A percentile compares a stretch with the other conserved stretches of the same genome.
Conservation (phyloP, 2,797 vertebrate genomes). For the Rhinatrema bivittatum region DNA sequence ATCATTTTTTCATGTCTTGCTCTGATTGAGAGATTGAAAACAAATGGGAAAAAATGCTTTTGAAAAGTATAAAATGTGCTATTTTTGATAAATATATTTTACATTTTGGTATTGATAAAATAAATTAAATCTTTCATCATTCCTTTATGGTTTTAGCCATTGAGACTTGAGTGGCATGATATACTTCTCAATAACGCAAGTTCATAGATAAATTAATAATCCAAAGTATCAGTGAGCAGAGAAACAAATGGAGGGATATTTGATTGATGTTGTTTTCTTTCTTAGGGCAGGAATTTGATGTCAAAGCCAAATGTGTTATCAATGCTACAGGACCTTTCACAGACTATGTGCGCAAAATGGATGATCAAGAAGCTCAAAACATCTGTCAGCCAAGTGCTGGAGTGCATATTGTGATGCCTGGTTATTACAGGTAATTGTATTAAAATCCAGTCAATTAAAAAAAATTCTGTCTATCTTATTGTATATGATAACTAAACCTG, state of each 20-base stretch:
- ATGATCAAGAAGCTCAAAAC: conserved; percentile 63
- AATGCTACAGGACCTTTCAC: conserved; percentile 97
- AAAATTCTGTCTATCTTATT: background rate
- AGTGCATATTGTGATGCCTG: conserved; percentile 95
- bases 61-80: no score
- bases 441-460: background rate
- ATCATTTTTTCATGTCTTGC: background rate
- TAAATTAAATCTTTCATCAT: background rate
- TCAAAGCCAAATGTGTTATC: conserved; percentile 93
- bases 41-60: no score
- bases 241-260: conserved; percentile 60
- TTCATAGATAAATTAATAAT: conserved; percentile 79
- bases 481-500: background rate
- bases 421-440: conserved; percentile 85
- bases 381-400: conserved; percentile 96
- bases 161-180: conserved; percentile 10
- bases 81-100: background rate
- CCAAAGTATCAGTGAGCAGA: conserved; percentile 60
- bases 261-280: conserved; percentile 88
- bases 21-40: conserved; percentile 4
- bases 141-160: conserved; percentile 1
- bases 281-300: conserved; percentile 87
- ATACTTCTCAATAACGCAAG: conserved; percentile 63
- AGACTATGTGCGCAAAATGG: conserved; percentile 91
- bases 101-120: background rate